These are phyloP conservation scores for Zingel zingel DNA, from an alignment of 2,113 vertebrate species.

Conservation along the genomic window DNA sequence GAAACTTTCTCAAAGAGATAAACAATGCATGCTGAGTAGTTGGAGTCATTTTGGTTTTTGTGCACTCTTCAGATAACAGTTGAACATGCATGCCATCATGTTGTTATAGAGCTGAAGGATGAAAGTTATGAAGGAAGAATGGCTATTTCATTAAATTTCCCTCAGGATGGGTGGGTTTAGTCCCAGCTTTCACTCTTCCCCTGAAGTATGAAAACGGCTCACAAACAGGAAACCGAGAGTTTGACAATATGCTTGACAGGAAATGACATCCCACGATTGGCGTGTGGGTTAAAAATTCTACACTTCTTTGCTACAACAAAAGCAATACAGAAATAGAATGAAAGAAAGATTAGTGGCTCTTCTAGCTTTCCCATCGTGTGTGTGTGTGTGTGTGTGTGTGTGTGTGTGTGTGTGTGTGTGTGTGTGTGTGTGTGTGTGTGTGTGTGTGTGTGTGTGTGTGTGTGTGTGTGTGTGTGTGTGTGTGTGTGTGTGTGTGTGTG, in stretches of 20 bases:
- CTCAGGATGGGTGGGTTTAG: slow-evolving; percentile 56
- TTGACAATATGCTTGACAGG: slow-evolving; percentile 50
- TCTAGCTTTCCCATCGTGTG: slow-evolving; percentile 15
- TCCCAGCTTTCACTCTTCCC: slow-evolving; percentile 31
- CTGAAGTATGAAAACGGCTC: slow-evolving; percentile 7
- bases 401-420: slow-evolving; percentile 19
- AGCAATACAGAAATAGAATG: background rate
- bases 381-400: slow-evolving; percentile 6
- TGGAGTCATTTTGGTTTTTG: slow-evolving; percentile 1
- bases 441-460: slow-evolving; percentile 11
- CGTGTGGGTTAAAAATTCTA: slow-evolving; percentile 14
- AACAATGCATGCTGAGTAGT: slow-evolving; percentile 7
- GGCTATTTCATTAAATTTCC: slow-evolving; percentile 32
- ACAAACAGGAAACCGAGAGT: slow-evolving; percentile 68
- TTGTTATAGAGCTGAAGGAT: slow-evolving; percentile 1
- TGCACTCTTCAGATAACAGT: background rate
- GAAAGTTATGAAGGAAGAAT: slow-evolving; percentile 5
- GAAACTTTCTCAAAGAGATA: slow-evolving; percentile 21
- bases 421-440: slow-evolving; percentile 6
- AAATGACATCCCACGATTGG: slow-evolving; percentile 43
- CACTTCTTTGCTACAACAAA: background rate
- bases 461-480: slow-evolving; percentile 20
- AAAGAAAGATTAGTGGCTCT: background rate
- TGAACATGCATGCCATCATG: background rate
- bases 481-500: slow-evolving; percentile 22